Base-by-base conservation (phyloP, 2,113 vertebrate genomes). In the Puffinus mauretanicus region DNA sequence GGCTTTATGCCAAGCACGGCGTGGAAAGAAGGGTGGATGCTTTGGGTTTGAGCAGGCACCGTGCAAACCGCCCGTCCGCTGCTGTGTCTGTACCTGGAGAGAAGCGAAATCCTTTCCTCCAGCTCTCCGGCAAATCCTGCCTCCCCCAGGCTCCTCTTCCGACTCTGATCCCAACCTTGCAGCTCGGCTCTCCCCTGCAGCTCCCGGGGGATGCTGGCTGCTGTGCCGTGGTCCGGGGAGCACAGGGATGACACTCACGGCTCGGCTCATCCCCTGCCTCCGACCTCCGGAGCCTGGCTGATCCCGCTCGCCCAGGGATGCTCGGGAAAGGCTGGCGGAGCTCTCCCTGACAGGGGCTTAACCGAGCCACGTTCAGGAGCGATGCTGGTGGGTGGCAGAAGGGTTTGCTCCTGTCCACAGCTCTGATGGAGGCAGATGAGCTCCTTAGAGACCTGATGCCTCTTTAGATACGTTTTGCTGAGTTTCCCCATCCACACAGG, bases 311-410 rank as follows among this genome's bases (percentile, higher is more conserved):
- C 42, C 26, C 2, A 2, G 17, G 54, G 84, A 38, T 47, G 71
- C 61, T n/a, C 4, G 1, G 55, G 36, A 52, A 29, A 17, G 40
- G 61, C 62, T 11, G 24, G 16, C 2, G 0, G 30, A 30, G 58
- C 25, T 30, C 47, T 42, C 11, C 16, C 10, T 1, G 20, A 16
- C 2, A 0, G 18, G 6, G 5, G 44, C 24, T 77, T 13, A 16
- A 78, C 20, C 2, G 1, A 60, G 62, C 15, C 2, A 0, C 1
- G 1, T 1, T 34, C 10, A 3, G 38, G 30, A 71, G 51, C 16
- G 10, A 9, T 4, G 57, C 58, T 6, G 19, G 44, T 3, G 36
- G 34, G 34, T 11, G 20, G 32, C 60, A 18, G 40, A 14, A 52
- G 64, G 49, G 18, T 69, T n/a, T 82, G 49, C 40, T n/a, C 4